Base-by-base conservation (phyloP, 2,797 vertebrate genomes). In the Melanotaenia maccullochi region DNA sequence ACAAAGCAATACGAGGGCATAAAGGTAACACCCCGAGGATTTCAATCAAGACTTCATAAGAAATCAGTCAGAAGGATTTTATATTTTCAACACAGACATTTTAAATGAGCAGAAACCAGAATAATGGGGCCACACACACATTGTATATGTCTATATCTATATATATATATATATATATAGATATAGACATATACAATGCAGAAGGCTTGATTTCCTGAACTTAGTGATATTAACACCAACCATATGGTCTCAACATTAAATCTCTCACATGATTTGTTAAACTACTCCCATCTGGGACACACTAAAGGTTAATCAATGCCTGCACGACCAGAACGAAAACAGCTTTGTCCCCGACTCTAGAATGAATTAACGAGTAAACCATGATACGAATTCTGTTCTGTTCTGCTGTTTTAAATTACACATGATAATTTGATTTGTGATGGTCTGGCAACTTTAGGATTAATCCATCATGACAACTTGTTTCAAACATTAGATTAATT, bases 41-140 rank as follows among this genome's bases (percentile, higher is more conserved):
- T 88, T 81, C 35, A 88, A 85, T 89, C 75, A 88, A 71, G 44
- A 55, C 62, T 66, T 82, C 28, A 60, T 65, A 42, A 49, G 59
- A 35, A 72, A 55, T 18, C 9, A 67, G 65, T 65, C 55, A 35
- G 42, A 93, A 35, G 33, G 1, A 35, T 30, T 30, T 30, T 35
- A 35, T 35, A 35, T 35, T 35, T 35, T 35, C 33, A 35, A 35
- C 33, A 35, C 33, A 35, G 33, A 30, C 28, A 30, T 30, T 30
- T 4, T 30, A 30, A 35, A 35, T 35, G 9, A 35, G 33, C 33
- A 35, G 9, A 7, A 35, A 7, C 6, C 6, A 9, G 1, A 9
- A 9, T 9, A 7, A 9, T 35, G 33, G 33, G 33, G 33, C 6
- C 33, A 35, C 33, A 35, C 33, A 35, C 33, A 35, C 33, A 35